Evolutionary conservation across 2,113 vertebrate species (phyloP), one percentile per base, ranked within the genome.

Genomic region (Telmatochromis sp.): DNA sequence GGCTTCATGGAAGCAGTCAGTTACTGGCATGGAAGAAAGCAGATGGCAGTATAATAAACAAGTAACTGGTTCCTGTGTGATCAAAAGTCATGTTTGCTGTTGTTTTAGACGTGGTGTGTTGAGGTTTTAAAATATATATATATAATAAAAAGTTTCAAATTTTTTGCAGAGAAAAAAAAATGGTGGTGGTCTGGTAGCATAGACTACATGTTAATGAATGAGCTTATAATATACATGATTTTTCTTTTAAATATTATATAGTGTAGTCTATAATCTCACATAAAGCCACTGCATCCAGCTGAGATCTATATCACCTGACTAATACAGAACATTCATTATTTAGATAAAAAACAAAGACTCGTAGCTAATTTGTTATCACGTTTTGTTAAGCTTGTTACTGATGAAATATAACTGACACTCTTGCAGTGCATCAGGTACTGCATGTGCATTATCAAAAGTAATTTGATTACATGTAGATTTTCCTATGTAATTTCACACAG

Each of bases 131-230:
- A 2, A 71, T 23, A 65, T 68, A 11, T n/a, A n/a, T 33, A 71
- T 71, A 12, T 50, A 31, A 31, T 50, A 26, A 73, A 73, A 26
- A 0, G 23, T 12, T 78, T n/a, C 0, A 1, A 1, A 2, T 2
- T 5, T 7, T 73, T 75, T 78, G 45, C 45, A 51, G 45, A 31
- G 15, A 51, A 50, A 50, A 45, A 47, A 35, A 78, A 31, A 78
- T 19, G 10, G 15, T 28, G 45, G 7, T 50, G 26, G 45, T 5
- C 6, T 31, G 17, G 17, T 51, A 7, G 3, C 45, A 78, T 73
- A 45, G 5, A 42, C 68, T 28, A 50, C 42, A 50, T 75, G 42
- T 28, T 47, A 75, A 17, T 75, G 21, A 73, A 73, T 1, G 40
- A 75, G 23, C 9, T 19, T 47, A 75, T 45, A 75, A 75, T 75